Evolutionary conservation across 2,113 vertebrate genomes (phyloP).

Genomic region (Protobothrops mucrosquamatus): DNA sequence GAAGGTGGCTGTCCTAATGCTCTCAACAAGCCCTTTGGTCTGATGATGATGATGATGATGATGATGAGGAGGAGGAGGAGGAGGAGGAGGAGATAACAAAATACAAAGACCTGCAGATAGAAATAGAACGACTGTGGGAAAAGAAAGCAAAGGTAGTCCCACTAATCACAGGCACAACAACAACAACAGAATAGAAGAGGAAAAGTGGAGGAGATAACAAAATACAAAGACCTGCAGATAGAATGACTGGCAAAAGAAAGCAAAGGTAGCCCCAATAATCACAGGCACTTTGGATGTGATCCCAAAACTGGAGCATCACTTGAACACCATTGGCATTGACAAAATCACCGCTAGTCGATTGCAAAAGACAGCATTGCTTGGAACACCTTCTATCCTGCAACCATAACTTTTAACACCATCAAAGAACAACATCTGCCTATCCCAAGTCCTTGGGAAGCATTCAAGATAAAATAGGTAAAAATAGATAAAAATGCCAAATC

Average conservation of each 20-base stretch:
- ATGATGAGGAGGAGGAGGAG: too few species aligned
- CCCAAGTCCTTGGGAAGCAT: not conserved
- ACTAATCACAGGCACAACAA: too few species aligned
- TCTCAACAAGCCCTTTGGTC: not conserved
- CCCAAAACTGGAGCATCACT: not conserved
- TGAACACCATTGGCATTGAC: not conserved
- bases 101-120: too few species aligned
- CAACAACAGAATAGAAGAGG: not conserved
- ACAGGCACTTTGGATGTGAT: not conserved
- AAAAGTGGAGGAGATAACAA: not conserved
- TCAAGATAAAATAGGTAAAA: not conserved
- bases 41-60: too few species aligned
- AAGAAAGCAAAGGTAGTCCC: too few species aligned
- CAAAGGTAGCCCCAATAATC: not conserved
- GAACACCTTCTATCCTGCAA: not conserved
- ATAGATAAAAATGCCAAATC: not conserved
- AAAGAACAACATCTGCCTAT: not conserved
- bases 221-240: not conserved
- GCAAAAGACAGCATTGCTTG: not conserved
- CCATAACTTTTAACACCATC: not conserved
- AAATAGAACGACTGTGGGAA: too few species aligned
- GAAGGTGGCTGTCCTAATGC: not conserved
- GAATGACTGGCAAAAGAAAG: not conserved
- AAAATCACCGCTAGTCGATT: not conserved
- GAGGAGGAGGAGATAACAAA: too few species aligned